phyloP scores from a whole-genome alignment of 2,888 invertebrate genomes.

The Acronicta leporina region DNA sequence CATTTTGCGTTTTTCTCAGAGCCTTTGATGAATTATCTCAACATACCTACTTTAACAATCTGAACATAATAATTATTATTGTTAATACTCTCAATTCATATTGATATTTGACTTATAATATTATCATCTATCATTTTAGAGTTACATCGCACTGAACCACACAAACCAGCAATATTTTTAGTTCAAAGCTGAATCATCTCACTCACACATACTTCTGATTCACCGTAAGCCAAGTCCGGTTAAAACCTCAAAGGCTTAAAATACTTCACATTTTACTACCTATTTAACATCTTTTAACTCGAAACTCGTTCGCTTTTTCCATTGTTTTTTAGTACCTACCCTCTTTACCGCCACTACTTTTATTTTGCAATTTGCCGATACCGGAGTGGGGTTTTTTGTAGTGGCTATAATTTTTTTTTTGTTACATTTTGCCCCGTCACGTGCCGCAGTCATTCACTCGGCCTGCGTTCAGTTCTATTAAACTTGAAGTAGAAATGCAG shows the following conservation, averaged over 20 bases:
- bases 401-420: constrained; percentile 57
- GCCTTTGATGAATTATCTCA: too few relatives aligned
- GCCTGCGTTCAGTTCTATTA: constrained; percentile 70
- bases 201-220: constrained; percentile 11
- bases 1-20: too few relatives aligned
- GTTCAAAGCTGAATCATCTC: constrained; percentile 8
- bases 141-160: too few relatives aligned
- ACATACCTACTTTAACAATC: too few relatives aligned
- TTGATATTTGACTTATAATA: too few relatives aligned
- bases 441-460: constrained; percentile 72
- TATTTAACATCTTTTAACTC: constrained; percentile 40
- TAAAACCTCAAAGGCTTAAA: constrained; percentile 23
- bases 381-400: constrained; percentile 59
- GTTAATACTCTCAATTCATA: too few relatives aligned
- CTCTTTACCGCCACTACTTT: constrained; percentile 71
- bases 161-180: too few relatives aligned
- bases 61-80: too few relatives aligned
- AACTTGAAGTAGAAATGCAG: constrained; percentile 63
- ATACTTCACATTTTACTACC: constrained; percentile 31
- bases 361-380: constrained; percentile 76
- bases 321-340: constrained; percentile 38
- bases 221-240: constrained; percentile 14
- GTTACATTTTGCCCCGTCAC: constrained; percentile 69
- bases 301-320: constrained; percentile 33
- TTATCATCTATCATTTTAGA: too few relatives aligned